These are phyloP conservation scores for Lophius americanus DNA, from an alignment of 2,797 vertebrate species.

Conservation along the genomic window DNA sequence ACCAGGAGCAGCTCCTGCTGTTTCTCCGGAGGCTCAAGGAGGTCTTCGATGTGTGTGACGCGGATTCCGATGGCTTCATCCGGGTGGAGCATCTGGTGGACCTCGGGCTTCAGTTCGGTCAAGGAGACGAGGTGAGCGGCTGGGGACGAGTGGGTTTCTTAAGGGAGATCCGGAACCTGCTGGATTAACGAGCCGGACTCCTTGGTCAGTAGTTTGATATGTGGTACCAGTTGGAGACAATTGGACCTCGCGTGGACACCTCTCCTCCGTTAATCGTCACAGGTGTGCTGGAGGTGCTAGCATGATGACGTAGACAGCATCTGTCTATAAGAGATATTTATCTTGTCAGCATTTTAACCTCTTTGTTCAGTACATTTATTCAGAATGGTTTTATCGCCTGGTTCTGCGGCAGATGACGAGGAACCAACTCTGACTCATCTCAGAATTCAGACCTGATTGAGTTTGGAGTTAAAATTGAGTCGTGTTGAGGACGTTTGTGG, in stretches of 20 bases:
- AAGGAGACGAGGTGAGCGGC: conserved; percentile 88
- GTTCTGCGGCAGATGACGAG: too few relatives aligned
- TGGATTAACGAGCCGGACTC: background rate
- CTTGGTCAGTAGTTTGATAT: background rate
- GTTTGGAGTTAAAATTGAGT: too few relatives aligned
- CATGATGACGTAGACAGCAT: background rate
- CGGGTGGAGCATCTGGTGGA: conserved; percentile 85
- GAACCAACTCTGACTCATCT: too few relatives aligned
- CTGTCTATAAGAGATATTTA: too few relatives aligned
- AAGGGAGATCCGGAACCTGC: background rate
- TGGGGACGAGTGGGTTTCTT: background rate
- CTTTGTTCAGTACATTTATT: too few relatives aligned
- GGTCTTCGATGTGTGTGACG: conserved; percentile 88
- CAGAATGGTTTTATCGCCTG: too few relatives aligned
- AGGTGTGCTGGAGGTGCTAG: conserved; percentile 26
- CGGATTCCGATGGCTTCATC: conserved; percentile 86
- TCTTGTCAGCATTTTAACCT: too few relatives aligned
- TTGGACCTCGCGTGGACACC: background rate
- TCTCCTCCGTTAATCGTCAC: conserved; percentile 1
- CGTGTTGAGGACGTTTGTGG: too few relatives aligned
- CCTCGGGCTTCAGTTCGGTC: conserved; percentile 87
- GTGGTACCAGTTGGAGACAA: background rate
- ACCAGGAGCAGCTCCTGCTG: conserved; percentile 77
- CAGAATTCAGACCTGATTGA: too few relatives aligned
- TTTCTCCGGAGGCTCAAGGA: conserved; percentile 85